These are phyloP conservation scores for Psittacara wagleri DNA, from an alignment of 2,113 vertebrate genomes.

Conservation along the genomic window DNA sequence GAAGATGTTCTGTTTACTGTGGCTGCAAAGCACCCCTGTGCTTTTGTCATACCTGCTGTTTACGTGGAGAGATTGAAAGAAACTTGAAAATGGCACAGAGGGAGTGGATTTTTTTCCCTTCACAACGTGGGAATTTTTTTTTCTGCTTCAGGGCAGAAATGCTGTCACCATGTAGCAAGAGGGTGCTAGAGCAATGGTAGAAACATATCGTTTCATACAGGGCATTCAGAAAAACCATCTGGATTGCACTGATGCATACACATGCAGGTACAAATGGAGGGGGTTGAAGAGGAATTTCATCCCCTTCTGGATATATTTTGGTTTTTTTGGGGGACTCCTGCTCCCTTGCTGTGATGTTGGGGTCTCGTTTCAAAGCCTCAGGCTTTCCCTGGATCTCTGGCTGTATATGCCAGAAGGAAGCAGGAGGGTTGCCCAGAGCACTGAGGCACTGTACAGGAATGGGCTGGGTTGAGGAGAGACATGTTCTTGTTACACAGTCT, in stretches of 20 bases:
- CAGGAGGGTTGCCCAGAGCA: neutral
- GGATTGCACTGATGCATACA: neutral
- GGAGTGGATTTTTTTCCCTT: neutral
- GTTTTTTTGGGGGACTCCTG: neutral
- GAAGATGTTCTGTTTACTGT: neutral
- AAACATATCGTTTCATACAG: neutral
- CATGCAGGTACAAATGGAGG: neutral
- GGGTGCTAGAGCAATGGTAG: neutral
- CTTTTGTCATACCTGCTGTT: neutral
- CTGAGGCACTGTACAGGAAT: accelerated
- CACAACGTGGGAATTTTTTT: neutral
- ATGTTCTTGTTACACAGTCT: neutral
- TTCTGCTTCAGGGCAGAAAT: neutral
- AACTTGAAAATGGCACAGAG: neutral
- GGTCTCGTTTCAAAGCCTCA: neutral
- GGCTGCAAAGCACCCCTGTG: neutral
- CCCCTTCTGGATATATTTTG: neutral
- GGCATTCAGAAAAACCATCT: neutral
- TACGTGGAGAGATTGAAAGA: neutral
- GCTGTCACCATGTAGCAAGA: neutral
- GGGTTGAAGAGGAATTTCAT: neutral
- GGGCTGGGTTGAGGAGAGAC: neutral
- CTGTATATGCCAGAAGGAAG: neutral
- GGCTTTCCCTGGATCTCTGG: neutral
- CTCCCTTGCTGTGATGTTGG: neutral